Base-by-base conservation (phyloP, 2,888 invertebrate genomes). In the Nomada ruficornis region DNA sequence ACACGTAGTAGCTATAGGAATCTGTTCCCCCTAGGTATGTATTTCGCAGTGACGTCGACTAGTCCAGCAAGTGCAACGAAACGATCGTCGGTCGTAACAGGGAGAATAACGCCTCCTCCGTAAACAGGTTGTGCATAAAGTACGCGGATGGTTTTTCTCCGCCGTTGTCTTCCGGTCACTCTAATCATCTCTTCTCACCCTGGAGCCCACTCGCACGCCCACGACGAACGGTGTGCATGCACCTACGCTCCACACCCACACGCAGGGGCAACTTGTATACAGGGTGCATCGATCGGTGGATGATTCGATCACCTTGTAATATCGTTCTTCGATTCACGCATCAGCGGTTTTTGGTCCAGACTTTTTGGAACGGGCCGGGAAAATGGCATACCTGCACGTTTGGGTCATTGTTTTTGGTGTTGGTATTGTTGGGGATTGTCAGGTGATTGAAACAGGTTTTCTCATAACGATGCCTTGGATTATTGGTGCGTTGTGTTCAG, bases 91-190 rank as follows among this genome's bases (percentile, higher is more conserved):
- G 23, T 20, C 44, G 62, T 72, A 68, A 65, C 63, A 63, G 70
- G 70, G 68, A 73, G 63, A 55, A 13, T 26, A 42, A 15, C 23
- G 44, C 63, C 15, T 36, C 9, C 57, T 20, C 29, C 47, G 44
- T 29, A 57, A 73, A 73, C 79, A 64, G 74, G 55, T 74, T 74
- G 70, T 44, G 74, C 62, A 81, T 74, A 81, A 82, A 76, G n/a
- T 71, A 70, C 69, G 44, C 3, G 57, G 13, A 23, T 62, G 20
- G 50, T 55, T 55, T 64, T 65, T 62, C 23, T 36, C 26, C 23
- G 13, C 29, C 26, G 10, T 11, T 70, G 57, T 76, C 80, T 75
- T 75, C 72, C 74, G 77, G 77, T 54, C 65, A 77, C 23, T 54
- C 52, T 23, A 20, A 20, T 44, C 57, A 26, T 13, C 57, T 57